Evolutionary conservation across 2,888 invertebrate genomes (phyloP).

Genomic region (Eupithecia exiguata): DNA sequence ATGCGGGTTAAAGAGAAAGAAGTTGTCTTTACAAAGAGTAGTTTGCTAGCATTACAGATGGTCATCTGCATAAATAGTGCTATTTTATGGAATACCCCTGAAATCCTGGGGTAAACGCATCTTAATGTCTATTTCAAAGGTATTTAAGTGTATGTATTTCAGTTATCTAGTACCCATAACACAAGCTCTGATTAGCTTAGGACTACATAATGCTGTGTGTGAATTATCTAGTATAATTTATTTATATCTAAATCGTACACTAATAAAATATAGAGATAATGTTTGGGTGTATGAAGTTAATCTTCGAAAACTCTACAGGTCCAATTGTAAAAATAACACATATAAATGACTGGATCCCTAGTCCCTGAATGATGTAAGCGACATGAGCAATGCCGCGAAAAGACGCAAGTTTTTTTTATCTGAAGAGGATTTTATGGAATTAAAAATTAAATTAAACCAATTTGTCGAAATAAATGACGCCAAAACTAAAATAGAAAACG

Average conservation of each 20-base stretch:
- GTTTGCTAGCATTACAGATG: conserved; percentile 15
- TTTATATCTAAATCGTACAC: neutral
- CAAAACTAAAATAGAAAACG: conserved; percentile 3
- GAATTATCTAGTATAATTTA: neutral
- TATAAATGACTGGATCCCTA: neutral
- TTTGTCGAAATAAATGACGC: neutral
- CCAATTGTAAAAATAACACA: neutral
- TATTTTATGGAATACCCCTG: neutral
- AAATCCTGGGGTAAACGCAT: neutral
- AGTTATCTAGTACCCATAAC: no score
- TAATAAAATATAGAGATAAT: neutral
- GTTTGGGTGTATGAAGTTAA: neutral
- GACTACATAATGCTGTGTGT: neutral
- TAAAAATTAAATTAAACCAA: neutral
- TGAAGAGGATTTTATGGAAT: neutral
- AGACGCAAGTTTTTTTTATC: neutral
- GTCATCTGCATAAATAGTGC: neutral
- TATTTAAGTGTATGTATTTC: no score
- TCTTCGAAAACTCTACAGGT: neutral
- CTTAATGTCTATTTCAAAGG: no score
- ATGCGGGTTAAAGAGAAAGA: conserved; percentile 81
- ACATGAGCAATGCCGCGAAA: neutral
- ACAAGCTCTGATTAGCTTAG: neutral
- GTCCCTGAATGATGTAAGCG: no score
- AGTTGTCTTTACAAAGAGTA: conserved; percentile 65